Conservation (phyloP, 2,113 vertebrate genomes). For the Coracopsis vasa region DNA sequence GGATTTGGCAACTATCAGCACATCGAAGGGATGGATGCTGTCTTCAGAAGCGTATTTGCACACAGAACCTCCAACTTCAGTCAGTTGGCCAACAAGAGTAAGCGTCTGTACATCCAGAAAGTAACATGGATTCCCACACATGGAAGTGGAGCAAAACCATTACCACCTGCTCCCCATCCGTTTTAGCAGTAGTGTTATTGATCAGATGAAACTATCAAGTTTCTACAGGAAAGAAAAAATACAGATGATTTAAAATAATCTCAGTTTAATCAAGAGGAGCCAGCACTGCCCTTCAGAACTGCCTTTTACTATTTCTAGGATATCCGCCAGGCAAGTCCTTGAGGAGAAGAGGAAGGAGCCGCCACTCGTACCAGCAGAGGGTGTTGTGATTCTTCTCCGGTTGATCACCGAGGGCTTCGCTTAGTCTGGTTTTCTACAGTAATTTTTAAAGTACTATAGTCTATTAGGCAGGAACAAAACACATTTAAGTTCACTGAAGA, state of each 20-base stretch:
- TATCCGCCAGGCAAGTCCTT: not conserved
- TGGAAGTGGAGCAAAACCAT: not conserved
- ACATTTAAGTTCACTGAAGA: not conserved
- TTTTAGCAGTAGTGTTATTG: not conserved
- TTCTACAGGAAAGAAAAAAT: not conserved
- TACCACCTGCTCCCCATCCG: no score
- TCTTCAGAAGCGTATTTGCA: not conserved
- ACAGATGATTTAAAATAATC: not conserved
- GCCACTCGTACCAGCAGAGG: not conserved
- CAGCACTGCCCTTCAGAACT: not conserved
- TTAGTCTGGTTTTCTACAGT: not conserved
- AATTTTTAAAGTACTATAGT: not conserved
- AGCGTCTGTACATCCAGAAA: not conserved
- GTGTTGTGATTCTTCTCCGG: conserved; percentile 24
- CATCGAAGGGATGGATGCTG: fast-evolving
- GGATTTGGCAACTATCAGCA: not conserved
- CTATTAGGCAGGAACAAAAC: not conserved
- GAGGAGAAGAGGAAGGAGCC: not conserved
- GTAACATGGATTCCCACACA: not conserved
- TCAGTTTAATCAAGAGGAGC: not conserved
- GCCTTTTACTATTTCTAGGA: not conserved
- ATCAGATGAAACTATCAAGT: not conserved
- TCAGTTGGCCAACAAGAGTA: not conserved
- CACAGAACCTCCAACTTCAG: not conserved
- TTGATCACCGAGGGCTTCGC: not conserved